Evolutionary conservation across 2,797 vertebrate genomes (phyloP), one percentile per base, ranked within the genome.

Genomic region (Danio kyathit): DNA sequence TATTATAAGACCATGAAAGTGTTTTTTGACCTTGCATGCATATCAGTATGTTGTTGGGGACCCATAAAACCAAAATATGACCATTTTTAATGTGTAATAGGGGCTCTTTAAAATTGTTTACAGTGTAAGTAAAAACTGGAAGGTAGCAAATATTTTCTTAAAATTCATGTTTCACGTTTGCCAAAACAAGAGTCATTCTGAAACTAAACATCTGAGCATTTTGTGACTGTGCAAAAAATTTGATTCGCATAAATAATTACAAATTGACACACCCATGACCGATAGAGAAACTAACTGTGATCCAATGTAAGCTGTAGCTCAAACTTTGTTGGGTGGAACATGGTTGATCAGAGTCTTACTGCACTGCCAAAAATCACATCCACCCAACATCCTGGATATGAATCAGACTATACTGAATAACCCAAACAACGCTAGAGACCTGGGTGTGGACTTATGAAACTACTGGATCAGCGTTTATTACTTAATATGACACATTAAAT

Each of bases 251-350:
- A 63, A 29, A 52, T 0, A 17, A 14, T 60, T 43, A 17, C 52
- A 59, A 69, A 69, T 6, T 40, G 29, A 48, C 7, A 12, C n/a
- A 59, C 61, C 12, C 79, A 81, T 65, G 21, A 17, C 46, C 65
- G 41, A 56, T 7, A 21, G 52, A 57, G 44, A 60, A 44, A 7
- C n/a, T 12, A 29, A 65, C 21, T 59, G 44, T 74, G 54, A 81
- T 48, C 16, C 17, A 66, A 80, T 67, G 51, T 11, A 54, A 7
- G n/a, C 4, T 46, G 41, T 14, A 60, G 46, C 17, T 59, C 5
- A 41, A 63, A n/a, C 48, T 43, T 14, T 1, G 63, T 14, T 78
- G 81, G 76, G 76, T 74, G 70, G 48, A 79, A 51, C 54, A 8
- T 5, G 21, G 19, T 5, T 73, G 49, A 80, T 52, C 51, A 46